Base-by-base conservation (phyloP, 2,797 vertebrate genomes). In the Macroramphosus scolopax region DNA sequence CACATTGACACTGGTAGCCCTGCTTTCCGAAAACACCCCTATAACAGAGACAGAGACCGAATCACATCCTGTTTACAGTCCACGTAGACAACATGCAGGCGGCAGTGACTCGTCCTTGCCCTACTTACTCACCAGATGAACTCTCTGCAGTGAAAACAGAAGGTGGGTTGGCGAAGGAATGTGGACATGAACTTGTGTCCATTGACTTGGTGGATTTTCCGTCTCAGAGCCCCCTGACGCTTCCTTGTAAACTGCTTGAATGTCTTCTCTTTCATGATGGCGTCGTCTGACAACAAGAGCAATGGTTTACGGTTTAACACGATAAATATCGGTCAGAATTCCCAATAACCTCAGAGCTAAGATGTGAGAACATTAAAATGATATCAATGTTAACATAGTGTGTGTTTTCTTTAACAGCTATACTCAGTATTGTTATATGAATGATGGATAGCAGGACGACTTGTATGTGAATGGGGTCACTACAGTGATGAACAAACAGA, bases 161-260 rank as follows among this genome's bases (percentile, higher is more conserved):
- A 99, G 0, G 96, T 98, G 13, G 96, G 96, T 82, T 99, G 96
- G 12, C 93, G 87, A 42, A 99, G 89, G 67, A 91, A 98, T 0
- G 95, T 99, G 17, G 96, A 96, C 96, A 99, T 99, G 68, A 99
- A 99, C 78, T 99, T 99, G 87, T 99, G 96, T 5, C 95, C 95
- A 0, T 98, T 98, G 74, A 99, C 92, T 83, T 99, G 95, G 73
- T 99, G 96, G 67, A 99, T 92, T 30, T 84, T 77, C 53, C 96
- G 88, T 5, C 90, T 85, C 86, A 99, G 91, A 0, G 96, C 96
- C 10, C 93, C 88, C 28, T 99, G 93, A 1, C 95, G 92, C 59
- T 94, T 92, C 57, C 95, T 89, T 1, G 93, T 95, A 20, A 98
- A 93, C 82, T 96, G 90, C 71, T 93, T 95, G 53, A 85, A 93